Evolutionary conservation across 2,797 vertebrate genomes (phyloP), one percentile per base, ranked within the genome.

Genomic region (Phrynocephalus vlangalii): DNA sequence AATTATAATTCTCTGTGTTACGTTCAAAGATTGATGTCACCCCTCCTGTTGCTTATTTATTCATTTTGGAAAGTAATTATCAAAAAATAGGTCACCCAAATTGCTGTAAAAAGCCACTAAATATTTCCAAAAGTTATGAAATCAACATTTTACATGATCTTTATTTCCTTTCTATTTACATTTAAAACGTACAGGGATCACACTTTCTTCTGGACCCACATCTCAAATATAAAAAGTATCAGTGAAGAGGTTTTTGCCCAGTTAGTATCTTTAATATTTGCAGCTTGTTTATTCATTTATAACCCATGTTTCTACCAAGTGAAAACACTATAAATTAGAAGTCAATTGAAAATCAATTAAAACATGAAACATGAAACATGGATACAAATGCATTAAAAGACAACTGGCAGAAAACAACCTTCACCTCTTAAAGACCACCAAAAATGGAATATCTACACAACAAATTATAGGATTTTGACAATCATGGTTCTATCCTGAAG

Each of bases 1-100:
- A 82, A 88, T 76, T 87, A 87, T 81, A 28, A 87, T 84, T 81
- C 28, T 16, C 10, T 80, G 78, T 84, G 72, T 77, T 76, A 70
- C 50, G n/a, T 79, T 79, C 63, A 63, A 48, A 68, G 71, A 87
- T 26, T 48, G 63, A 71, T 81, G 22, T n/a, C 71, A 79, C n/a
- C 33, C 82, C 60, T 33, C 28, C 18, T 87, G 28, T 76, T 68
- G 33, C 78, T 81, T 68, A 85, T 88, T 60, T 85, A 68, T 76
- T 76, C 56, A 83, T 71, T 68, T 33, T 83, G 44, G 48, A 85
- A 76, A 52, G 63, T 81, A 75, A 88, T 85, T 80, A 81, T 48
- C 30, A 81, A 85, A 85, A 68, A 30, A 81, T 88, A 85, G 71
- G 26, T 56, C 20, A 18, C 60, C 38, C 15, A 63, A 18, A 18